Conservation (phyloP, 2,113 vertebrate species). For the Polyodon spathula region DNA sequence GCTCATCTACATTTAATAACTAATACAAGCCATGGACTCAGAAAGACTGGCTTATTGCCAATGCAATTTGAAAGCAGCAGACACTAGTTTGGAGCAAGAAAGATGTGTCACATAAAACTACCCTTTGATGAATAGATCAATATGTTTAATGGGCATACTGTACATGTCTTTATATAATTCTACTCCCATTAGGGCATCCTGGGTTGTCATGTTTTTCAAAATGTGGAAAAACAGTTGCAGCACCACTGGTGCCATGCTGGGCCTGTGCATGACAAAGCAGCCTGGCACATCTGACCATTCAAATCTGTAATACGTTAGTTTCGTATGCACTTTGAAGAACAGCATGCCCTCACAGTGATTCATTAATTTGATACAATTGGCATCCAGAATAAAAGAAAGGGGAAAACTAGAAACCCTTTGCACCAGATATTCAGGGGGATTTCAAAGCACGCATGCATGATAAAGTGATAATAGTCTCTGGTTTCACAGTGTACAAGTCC, state of each 20-base stretch:
- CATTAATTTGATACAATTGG: conserved; percentile 11
- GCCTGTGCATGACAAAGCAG: neutral
- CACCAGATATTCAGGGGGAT: neutral
- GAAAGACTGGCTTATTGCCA: no score
- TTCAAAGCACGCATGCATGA: neutral
- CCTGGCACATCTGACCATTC: neutral
- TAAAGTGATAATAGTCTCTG: conserved; percentile 7
- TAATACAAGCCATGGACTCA: no score
- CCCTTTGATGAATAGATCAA: no score
- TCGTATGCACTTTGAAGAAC: conserved; percentile 5
- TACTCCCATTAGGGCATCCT: no score
- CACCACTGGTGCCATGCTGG: neutral
- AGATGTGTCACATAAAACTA: no score
- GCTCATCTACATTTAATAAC: no score
- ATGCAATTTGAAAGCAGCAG: no score
- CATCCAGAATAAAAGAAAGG: neutral
- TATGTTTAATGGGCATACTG: no score
- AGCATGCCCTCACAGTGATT: conserved; percentile 7
- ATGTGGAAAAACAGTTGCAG: neutral
- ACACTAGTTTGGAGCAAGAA: no score
- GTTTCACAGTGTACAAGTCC: conserved; percentile 12
- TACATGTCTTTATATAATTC: no score
- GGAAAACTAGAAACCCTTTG: conserved; percentile 3
- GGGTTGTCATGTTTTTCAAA: no score
- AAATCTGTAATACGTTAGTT: neutral